These are phyloP conservation scores for Ethmia dodecea DNA, from an alignment of 2,888 invertebrate species.

Conservation along the genomic window DNA sequence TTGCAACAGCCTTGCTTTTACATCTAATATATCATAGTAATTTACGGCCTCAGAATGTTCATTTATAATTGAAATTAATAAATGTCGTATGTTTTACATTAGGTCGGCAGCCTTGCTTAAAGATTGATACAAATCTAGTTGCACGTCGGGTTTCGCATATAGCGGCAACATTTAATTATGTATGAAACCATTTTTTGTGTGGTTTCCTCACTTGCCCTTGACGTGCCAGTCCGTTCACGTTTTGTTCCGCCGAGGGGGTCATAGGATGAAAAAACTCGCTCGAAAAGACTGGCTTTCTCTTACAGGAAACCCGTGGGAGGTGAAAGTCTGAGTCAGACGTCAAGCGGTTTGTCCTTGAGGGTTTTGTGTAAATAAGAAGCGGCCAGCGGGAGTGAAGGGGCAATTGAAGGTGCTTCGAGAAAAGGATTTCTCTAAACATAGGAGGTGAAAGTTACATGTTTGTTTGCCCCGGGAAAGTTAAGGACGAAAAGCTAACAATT, in stretches of 20 bases:
- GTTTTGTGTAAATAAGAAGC: constrained; percentile 39
- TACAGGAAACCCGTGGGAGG: constrained; percentile 47
- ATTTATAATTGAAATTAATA: no score
- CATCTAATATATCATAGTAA: no score
- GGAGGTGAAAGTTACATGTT: neutral
- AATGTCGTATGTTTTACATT: no score
- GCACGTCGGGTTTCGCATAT: no score
- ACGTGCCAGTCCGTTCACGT: constrained; percentile 21
- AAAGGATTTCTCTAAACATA: neutral
- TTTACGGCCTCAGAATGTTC: no score
- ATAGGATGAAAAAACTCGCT: constrained; percentile 40
- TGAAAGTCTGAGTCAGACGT: constrained; percentile 21
- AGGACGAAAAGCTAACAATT: no score
- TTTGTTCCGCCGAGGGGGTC: constrained; percentile 34
- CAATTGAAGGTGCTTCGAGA: neutral
- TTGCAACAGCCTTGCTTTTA: no score
- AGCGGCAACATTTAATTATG: neutral
- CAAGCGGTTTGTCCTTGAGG: constrained; percentile 62
- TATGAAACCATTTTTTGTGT: constrained; percentile 6
- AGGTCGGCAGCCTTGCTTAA: no score
- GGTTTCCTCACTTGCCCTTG: constrained; percentile 19
- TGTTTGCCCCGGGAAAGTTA: no score
- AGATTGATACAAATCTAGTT: no score
- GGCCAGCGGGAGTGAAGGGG: constrained; percentile 22
- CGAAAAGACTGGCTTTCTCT: constrained; percentile 49